A percentile compares a stretch with the other conserved stretches of the same genome.
phyloP scores from a whole-genome alignment of 1,140 invertebrate species.

The Papilio xuthus region DNA sequence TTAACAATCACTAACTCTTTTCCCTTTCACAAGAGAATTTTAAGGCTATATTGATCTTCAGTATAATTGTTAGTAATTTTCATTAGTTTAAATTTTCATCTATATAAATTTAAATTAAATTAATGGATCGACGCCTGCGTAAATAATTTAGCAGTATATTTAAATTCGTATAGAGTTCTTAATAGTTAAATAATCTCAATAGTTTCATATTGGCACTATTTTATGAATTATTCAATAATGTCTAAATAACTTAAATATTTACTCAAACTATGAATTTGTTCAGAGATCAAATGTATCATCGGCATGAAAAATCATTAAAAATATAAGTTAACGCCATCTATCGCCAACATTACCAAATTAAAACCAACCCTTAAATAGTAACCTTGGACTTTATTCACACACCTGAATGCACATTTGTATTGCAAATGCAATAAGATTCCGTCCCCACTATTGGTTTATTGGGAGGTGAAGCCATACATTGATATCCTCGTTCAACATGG shows the following conservation, averaged over 20 bases:
- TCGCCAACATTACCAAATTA: neutral
- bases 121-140: too few species aligned
- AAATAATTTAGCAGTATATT: too few species aligned
- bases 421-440: constrained; percentile 32
- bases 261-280: neutral
- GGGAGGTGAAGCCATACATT: constrained; percentile 48
- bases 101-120: too few species aligned
- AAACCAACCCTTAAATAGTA: constrained; percentile 18
- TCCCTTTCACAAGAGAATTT: too few species aligned
- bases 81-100: too few species aligned
- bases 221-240: too few species aligned
- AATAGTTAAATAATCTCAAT: too few species aligned
- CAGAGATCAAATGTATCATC: neutral
- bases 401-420: constrained; percentile 14
- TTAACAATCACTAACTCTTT: too few species aligned
- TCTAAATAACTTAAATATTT: neutral
- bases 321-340: neutral
- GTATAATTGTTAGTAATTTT: too few species aligned
- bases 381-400: neutral
- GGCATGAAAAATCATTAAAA: neutral
- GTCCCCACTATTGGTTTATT: constrained; percentile 40
- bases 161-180: too few species aligned
- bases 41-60: too few species aligned
- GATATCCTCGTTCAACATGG: constrained; percentile 43
- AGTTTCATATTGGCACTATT: too few species aligned